Evolutionary conservation across 2,113 vertebrate genomes (phyloP).

Genomic region (Microtus oregoni): DNA sequence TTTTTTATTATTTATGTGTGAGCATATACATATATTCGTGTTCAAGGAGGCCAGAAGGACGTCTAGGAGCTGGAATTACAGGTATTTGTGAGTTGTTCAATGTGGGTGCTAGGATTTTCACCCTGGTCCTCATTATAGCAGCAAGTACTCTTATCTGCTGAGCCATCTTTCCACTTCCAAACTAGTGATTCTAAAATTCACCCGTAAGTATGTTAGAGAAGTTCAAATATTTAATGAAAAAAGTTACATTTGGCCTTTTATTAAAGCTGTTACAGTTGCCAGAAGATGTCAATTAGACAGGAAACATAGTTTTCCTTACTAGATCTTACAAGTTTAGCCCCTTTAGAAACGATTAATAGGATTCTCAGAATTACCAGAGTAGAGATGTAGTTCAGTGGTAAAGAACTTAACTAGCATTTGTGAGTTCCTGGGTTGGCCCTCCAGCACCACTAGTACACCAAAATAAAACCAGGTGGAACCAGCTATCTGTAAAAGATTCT

Average conservation of each 20-base stretch:
- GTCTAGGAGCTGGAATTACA: not conserved
- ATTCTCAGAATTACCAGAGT: not conserved
- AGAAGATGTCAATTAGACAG: constrained; percentile 32
- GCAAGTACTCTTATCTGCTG: not conserved
- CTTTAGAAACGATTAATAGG: constrained; percentile 27
- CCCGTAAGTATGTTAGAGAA: constrained; percentile 31
- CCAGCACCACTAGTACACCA: not conserved
- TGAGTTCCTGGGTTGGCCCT: not conserved
- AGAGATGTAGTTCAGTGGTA: not conserved
- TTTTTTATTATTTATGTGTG: not conserved
- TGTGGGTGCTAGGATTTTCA: not conserved
- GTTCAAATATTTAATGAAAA: not conserved
- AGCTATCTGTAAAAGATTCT: constrained; percentile 36
- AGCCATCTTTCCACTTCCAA: not conserved
- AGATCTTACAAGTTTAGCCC: not conserved
- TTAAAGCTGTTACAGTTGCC: not conserved
- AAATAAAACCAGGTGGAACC: not conserved
- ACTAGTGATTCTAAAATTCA: not conserved
- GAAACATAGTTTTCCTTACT: not conserved
- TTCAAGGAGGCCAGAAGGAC: not conserved
- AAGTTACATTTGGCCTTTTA: not conserved
- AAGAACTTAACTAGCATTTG: not conserved
- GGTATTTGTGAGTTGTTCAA: not conserved
- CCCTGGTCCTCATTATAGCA: not conserved
- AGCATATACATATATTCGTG: not conserved